phyloP scores from a whole-genome alignment of 2,888 invertebrate genomes.

The Spodoptera picta region DNA sequence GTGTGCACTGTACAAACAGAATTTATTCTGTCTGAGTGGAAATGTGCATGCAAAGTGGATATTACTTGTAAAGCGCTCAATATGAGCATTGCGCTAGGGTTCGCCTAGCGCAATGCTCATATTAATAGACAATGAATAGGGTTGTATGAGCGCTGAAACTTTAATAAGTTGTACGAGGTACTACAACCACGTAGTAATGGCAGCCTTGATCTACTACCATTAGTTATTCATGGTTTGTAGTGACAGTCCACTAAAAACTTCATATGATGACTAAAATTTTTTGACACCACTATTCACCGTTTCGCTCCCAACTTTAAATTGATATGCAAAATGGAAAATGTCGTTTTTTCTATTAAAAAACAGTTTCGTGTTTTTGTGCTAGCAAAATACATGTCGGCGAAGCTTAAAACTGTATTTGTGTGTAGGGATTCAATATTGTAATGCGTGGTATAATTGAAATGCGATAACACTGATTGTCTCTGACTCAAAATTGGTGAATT shows the following conservation, averaged over 20 bases:
- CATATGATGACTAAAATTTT: slow-evolving; percentile 14
- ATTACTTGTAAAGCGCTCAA: slow-evolving; percentile 68
- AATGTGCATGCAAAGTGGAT: slow-evolving; percentile 66
- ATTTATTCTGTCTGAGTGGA: slow-evolving; percentile 57
- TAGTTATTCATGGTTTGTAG: slow-evolving; percentile 30
- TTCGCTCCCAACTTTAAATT: slow-evolving; percentile 11
- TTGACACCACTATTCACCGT: neutral
- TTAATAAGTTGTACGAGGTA: slow-evolving; percentile 70
- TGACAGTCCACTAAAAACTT: slow-evolving; percentile 10
- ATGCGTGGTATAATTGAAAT: slow-evolving; percentile 26
- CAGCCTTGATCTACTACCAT: slow-evolving; percentile 52
- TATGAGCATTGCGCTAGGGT: slow-evolving; percentile 62
- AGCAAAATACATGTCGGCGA: slow-evolving; percentile 17
- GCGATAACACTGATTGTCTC: slow-evolving; percentile 5
- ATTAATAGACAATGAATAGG: slow-evolving; percentile 68
- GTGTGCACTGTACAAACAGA: slow-evolving; percentile 44
- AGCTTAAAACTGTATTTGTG: slow-evolving; percentile 19
- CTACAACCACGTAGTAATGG: slow-evolving; percentile 40
- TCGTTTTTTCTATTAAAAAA: slow-evolving; percentile 27
- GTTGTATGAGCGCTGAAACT: slow-evolving; percentile 67
- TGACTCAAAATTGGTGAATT: slow-evolving; percentile 4
- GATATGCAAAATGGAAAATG: slow-evolving; percentile 34
- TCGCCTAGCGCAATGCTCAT: no score
- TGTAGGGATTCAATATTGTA: slow-evolving; percentile 30
- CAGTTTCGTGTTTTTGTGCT: slow-evolving; percentile 19